Base-by-base conservation (phyloP, 1,140 invertebrate genomes). In the Metaphire vulgaris region DNA sequence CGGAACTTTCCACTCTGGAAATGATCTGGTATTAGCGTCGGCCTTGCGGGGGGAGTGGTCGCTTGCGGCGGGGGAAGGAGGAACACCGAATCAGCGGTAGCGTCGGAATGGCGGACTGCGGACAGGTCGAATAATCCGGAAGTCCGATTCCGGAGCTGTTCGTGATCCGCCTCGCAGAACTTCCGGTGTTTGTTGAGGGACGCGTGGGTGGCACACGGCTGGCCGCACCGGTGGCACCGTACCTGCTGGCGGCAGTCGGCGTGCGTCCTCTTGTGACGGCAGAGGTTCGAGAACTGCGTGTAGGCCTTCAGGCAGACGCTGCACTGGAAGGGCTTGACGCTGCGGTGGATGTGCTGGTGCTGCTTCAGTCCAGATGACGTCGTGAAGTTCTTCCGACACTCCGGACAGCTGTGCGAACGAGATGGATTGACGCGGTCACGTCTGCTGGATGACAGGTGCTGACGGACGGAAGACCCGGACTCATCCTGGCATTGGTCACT, bases 211-310 rank as follows among this genome's bases (percentile, higher is more conserved):
- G 90, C 92, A 87, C 97, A 98, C 26, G 92, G 91, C 82, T 97
- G 93, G 12, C 91, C 91, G 84, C 96, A 98, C 89, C 96, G 95
- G 80, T 89, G 90, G 87, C 96, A 98, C 87, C 95, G 85, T 72
- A 85, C 85, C 78, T 87, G 85, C 74, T 85, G 85, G 0, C 85
- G 84, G 79, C 88, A 89, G 82, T 93, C 92, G 66, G 91, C 91
- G 87, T 99, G 98, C 94, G 98, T 98, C 78, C 97, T 93, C 83
- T 97, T 98, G 88, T 99, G 98, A 26, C 98, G 91, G 84, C 98
- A 99, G 80, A 99, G 89, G 85, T 99, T 99, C 16, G 96, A 99
- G 86, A 99, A 99, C 88, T 99, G 98, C 0, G 98, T 99, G 88
- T 99, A 99, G 0, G 96, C 91, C 90, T 94, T 92, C 76, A 91